phyloP scores from a whole-genome alignment of 2,888 invertebrate genomes.

The Parnassius smintheus region DNA sequence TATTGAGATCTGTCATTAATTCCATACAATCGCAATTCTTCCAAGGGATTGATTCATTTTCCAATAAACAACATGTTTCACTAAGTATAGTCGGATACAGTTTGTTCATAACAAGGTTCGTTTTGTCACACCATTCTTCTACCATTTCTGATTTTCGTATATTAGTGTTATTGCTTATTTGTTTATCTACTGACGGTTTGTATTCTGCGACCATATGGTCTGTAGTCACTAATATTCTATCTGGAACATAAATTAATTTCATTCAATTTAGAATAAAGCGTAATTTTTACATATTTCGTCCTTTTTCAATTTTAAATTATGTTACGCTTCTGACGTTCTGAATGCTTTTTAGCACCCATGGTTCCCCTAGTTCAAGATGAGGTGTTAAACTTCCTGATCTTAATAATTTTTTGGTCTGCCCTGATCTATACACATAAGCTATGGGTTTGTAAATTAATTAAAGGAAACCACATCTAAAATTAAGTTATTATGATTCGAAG shows the following conservation, averaged over 20 bases:
- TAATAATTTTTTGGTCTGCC: no score
- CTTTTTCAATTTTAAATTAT: no score
- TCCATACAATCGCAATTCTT: slow-evolving; percentile 45
- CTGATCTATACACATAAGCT: no score
- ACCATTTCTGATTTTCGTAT: slow-evolving; percentile 66
- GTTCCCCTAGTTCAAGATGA: no score
- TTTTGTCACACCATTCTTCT: slow-evolving; percentile 71
- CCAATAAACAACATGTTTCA: slow-evolving; percentile 57
- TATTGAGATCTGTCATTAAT: slow-evolving; percentile 52
- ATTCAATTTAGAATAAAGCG: no score
- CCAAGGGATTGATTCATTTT: slow-evolving; percentile 57
- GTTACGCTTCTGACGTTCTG: no score
- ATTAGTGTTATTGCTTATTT: slow-evolving; percentile 40
- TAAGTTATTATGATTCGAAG: no score
- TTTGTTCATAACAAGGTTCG: slow-evolving; percentile 64
- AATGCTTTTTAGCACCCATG: no score
- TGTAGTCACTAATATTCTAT: slow-evolving; percentile 83
- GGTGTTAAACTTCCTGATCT: no score
- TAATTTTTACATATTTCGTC: no score
- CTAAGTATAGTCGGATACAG: slow-evolving; percentile 69
- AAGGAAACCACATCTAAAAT: no score
- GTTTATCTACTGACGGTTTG: slow-evolving; percentile 55
- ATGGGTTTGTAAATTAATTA: no score
- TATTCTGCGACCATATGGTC: slow-evolving; percentile 83
- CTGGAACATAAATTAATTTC: slow-evolving; percentile 58